A percentile compares a stretch with the other conserved stretches of the same genome.
Evolutionary conservation across 2,113 vertebrate genomes (phyloP).

Genomic region (Aplodontia rufa): DNA sequence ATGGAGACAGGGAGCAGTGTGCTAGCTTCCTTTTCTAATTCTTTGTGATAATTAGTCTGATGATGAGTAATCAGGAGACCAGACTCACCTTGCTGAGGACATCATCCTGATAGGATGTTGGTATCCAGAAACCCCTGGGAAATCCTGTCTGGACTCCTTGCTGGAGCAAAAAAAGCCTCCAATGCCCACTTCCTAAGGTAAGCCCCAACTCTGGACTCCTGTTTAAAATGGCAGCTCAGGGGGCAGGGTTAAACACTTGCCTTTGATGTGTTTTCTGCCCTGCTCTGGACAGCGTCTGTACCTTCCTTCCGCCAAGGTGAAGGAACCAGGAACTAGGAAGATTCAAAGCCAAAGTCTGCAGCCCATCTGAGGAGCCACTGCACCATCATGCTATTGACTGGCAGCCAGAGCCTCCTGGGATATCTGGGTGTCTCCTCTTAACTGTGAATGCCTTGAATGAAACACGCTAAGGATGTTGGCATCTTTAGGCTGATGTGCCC

Average conservation of each 20-base stretch:
- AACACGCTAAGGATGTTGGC: no score
- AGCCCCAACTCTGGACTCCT: not conserved
- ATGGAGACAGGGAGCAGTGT: not conserved
- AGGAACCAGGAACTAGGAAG: not conserved
- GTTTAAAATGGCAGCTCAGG: not conserved
- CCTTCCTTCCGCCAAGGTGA: not conserved
- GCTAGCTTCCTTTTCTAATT: not conserved
- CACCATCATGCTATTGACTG: accelerated
- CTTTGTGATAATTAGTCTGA: not conserved
- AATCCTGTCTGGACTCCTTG: not conserved
- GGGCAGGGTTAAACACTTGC: not conserved
- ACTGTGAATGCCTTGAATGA: not conserved
- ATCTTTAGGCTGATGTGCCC: not conserved
- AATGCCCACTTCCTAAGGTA: not conserved
- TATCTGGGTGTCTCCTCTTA: not conserved
- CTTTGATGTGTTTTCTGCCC: accelerated
- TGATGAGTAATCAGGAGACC: not conserved
- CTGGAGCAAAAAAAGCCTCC: not conserved
- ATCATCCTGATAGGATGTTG: not conserved
- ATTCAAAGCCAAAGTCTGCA: not conserved
- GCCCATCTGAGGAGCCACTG: accelerated
- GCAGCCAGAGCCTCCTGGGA: not conserved
- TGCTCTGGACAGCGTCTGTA: not conserved
- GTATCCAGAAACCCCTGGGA: not conserved
- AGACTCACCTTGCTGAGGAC: not conserved